These are phyloP conservation scores for Scaptodrosophila lebanonensis DNA, from an alignment of 1,140 invertebrate genomes.

Conservation along the genomic window DNA sequence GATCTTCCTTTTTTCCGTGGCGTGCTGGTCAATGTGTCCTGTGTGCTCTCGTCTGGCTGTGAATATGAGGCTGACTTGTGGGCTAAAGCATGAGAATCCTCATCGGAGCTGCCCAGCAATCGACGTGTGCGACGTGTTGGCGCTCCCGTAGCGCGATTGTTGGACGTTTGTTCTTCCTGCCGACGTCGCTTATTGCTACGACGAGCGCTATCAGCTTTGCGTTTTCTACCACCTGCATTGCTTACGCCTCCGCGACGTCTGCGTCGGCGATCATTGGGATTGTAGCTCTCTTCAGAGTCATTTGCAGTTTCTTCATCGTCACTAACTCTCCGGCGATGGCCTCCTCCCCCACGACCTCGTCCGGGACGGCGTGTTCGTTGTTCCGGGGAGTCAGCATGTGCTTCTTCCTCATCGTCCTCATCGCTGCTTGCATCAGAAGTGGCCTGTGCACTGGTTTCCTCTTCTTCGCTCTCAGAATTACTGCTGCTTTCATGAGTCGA, in stretches of 20 bases:
- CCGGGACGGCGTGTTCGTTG: conserved; percentile 35
- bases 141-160: neutral
- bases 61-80: conserved; percentile 42
- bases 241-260: conserved; percentile 9
- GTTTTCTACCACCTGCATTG: conserved; percentile 17
- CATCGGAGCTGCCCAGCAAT: conserved; percentile 51
- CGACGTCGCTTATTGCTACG: conserved; percentile 26
- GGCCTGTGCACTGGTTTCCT: conserved; percentile 46
- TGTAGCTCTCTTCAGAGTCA: conserved; percentile 77
- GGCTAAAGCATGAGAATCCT: conserved; percentile 34
- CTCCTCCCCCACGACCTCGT: conserved; percentile 22
- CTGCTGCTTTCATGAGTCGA: conserved; percentile 32
- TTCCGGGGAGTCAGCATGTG: conserved; percentile 39
- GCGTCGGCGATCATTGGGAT: conserved; percentile 60
- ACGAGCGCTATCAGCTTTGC: conserved; percentile 7
- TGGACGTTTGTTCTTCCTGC: conserved; percentile 16
- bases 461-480: conserved; percentile 46
- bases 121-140: conserved; percentile 41
- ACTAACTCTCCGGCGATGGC: conserved; percentile 26
- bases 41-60: conserved; percentile 65
- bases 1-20: conserved; percentile 52
- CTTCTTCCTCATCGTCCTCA: conserved; percentile 48
- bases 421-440: conserved; percentile 57
- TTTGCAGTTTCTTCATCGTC: conserved; percentile 47
- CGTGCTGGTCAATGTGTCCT: conserved; percentile 50